Evolutionary conservation across 2,113 vertebrate genomes (phyloP).

Genomic region (Mionectes macconnelli): DNA sequence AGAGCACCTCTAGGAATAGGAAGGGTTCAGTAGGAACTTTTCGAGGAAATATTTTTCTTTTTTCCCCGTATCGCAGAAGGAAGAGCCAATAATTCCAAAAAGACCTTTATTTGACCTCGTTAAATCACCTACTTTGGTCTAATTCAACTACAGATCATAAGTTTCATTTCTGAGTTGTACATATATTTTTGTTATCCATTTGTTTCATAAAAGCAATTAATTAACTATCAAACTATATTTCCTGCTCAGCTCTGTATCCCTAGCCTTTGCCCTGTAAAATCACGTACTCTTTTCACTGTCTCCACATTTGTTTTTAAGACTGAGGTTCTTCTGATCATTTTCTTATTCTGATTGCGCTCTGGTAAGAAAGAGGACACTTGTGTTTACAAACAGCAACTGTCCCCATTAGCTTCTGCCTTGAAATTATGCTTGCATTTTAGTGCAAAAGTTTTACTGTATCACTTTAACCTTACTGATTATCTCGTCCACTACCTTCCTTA

Average conservation of each 20-base stretch:
- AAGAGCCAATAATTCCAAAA: background rate
- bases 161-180: background rate
- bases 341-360: background rate
- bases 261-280: background rate
- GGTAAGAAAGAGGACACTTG: background rate
- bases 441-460: background rate
- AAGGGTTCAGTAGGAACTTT: background rate
- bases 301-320: background rate
- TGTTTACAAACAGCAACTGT: background rate
- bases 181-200: background rate
- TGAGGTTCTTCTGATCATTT: background rate
- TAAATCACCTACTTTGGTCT: background rate
- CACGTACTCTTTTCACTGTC: background rate
- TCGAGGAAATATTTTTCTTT: background rate
- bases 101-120: accelerated
- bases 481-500: background rate
- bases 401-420: background rate
- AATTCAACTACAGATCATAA: background rate
- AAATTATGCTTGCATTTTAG: background rate
- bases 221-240: background rate
- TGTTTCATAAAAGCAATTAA: background rate
- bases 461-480: background rate
- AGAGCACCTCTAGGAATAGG: background rate
- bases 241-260: background rate
- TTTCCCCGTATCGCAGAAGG: background rate